Base-by-base conservation (phyloP, 64 coral and sea anemone genomes). In the Pachyseris speciosa region DNA sequence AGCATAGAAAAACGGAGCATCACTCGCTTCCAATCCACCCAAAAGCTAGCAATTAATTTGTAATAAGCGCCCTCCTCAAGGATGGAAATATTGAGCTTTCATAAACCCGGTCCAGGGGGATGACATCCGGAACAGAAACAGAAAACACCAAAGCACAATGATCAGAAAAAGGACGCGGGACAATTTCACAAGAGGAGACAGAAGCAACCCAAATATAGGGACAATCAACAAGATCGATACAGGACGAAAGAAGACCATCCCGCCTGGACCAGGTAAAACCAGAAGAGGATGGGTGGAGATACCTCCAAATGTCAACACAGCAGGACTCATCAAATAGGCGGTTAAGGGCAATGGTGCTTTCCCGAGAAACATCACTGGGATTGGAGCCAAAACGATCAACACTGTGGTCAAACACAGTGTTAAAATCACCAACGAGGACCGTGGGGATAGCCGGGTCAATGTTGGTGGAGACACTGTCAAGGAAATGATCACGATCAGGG, bases 51-150 rank as follows among this genome's bases (percentile, higher is more conserved):
- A 22, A 93, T 32, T 19, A 32, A 17, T 7, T 78, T 32, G 5
- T 31, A 38, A 48, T 87, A 79, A 12, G 38, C 55, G 13, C 39
- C 16, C 12, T 87, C 84, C 1, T 72, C 25, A 6, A 93, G 52
- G 2, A 87, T 42, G 2, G 90, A 85, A 1, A 20, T 29, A 3
- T 92, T 92, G 2, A 92, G 34, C 3, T 92, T 92, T 80, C 90
- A 85, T 1, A 45, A 72, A 1, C 90, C 80, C 0, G 51, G 37
- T 9, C 90, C 90, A 6, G 65, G 37, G 8, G 59, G 3, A 76
- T 11, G 1, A 27, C 9, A 20, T 45, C 70, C 0, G 90, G 80
- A 2, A 83, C 61, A 38, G 38, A 10, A 31, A 81, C 50, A n/a
- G 30, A 34, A 33, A 37, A 37, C 0, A 44, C 10, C 2, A 90